Evolutionary conservation across 2,888 invertebrate genomes (phyloP).

Genomic region (Aradus depressus): DNA sequence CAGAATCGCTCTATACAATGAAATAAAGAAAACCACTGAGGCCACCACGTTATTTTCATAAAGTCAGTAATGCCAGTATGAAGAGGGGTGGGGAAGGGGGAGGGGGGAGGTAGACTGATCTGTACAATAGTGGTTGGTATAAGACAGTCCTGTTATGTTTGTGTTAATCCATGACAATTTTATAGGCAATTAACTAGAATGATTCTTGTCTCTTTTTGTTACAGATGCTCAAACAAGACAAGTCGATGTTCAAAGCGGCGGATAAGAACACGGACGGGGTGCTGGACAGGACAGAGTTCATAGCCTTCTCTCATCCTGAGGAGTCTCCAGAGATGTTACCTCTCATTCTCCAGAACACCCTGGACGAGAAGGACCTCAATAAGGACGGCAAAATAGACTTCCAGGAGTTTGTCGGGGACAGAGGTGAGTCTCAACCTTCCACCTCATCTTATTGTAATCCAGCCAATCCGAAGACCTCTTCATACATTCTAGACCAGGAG

Average conservation of each 20-base stretch:
- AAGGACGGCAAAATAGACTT: constrained; percentile 75
- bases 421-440: constrained; percentile 38
- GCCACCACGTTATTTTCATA: too few relatives aligned
- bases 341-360: constrained; percentile 63
- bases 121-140: too few relatives aligned
- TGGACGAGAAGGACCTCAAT: constrained; percentile 76
- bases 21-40: too few relatives aligned
- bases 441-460: not conserved
- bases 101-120: too few relatives aligned
- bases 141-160: too few relatives aligned
- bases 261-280: constrained; percentile 71
- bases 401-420: constrained; percentile 67
- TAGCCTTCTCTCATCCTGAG: constrained; percentile 85
- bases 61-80: too few relatives aligned
- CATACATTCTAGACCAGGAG: too few relatives aligned
- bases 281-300: constrained; percentile 66
- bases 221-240: constrained; percentile 65
- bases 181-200: too few relatives aligned
- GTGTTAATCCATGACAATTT: too few relatives aligned
- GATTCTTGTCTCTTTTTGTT: constrained; percentile 24
- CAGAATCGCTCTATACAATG: too few relatives aligned
- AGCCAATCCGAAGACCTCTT: too few relatives aligned
- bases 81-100: too few relatives aligned
- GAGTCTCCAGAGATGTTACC: constrained; percentile 81
- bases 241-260: constrained; percentile 72